Evolutionary conservation across 2,888 invertebrate genomes (phyloP), one percentile per base, ranked within the genome.

Genomic region (Drosophila cognata): DNA sequence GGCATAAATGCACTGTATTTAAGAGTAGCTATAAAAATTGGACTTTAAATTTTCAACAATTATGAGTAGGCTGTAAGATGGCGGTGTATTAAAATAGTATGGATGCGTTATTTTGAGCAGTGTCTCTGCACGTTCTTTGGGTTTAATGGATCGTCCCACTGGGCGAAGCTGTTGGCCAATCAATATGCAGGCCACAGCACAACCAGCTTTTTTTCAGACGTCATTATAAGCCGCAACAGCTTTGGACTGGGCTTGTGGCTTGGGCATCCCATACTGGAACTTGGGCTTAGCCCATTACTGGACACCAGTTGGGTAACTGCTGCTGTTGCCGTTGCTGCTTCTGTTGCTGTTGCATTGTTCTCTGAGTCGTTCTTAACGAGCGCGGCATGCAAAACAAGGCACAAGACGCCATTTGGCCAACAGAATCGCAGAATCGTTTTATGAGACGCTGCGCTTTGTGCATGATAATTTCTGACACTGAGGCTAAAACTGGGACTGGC

Each of bases 271-370:
- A 63, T 64, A 69, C 29, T 51, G 65, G 68, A 36, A 70, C 71
- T 82, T 85, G 89, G 79, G 84, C 89, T 88, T 69, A 79, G 87
- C 85, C 89, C 84, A 85, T 85, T 88, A 85, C 78, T 87, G 84
- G 87, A 80, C 89, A 88, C 71, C 84, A 84, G 79, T 83, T 88
- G 88, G 88, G 18, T 79, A 83, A 69, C 68, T 72, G 66, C 48
- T 53, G 53, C 46, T 57, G 62, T 38, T 63, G 73, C 38, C 38
- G 67, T 43, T 69, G 41, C 31, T 50, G 38, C 51, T 56, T 53
- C 60, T 56, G 43, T 29, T 38, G 50, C 43, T 61, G 62, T 55
- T 78, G 89, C 89, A 84, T 84, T 84, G 84, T 84, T 84, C 86
- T 85, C 69, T 38, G 73, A 60, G 71, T 70, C 64, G 75, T 73